Evolutionary conservation across 1,140 invertebrate species (phyloP).

Genomic region (Dendrolimus kikuchii): DNA sequence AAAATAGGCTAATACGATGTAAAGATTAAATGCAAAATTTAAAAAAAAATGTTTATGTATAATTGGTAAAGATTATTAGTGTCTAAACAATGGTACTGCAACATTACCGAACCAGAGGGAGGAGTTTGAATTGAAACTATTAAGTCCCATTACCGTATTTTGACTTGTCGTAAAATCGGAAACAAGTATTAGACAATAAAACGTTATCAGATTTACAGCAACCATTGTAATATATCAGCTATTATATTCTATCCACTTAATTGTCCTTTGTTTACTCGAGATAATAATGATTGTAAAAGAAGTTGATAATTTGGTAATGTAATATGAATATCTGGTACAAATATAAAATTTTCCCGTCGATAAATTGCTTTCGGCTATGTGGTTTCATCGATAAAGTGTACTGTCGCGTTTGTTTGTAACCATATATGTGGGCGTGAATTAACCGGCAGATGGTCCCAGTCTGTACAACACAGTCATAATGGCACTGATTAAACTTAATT

Average conservation of each 20-base stretch:
- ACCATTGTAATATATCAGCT: conserved; percentile 4
- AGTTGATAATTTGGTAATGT: no score
- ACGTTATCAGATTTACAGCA: conserved; percentile 9
- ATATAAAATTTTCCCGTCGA: no score
- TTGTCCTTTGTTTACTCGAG: not conserved
- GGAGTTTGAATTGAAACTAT: not conserved
- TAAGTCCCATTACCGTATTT: not conserved
- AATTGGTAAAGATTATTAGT: no score
- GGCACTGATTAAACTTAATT: conserved; percentile 70
- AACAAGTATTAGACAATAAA: conserved; percentile 8
- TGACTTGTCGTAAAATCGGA: conserved; percentile 3
- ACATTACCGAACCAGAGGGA: no score
- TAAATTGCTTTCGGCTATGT: conserved; percentile 14
- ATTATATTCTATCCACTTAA: not conserved
- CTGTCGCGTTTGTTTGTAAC: conserved; percentile 34
- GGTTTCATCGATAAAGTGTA: conserved; percentile 31
- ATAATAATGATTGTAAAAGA: no score
- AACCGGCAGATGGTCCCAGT: conserved; percentile 50
- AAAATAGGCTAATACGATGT: no score
- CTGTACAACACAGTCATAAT: conserved; percentile 29
- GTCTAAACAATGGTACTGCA: no score
- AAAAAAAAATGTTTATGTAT: no score
- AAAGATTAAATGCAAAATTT: no score
- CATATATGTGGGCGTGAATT: conserved; percentile 56
- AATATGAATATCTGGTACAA: not conserved